Evolutionary conservation across 2,888 invertebrate species (phyloP).

Genomic region (Leptogaster cylindrica): DNA sequence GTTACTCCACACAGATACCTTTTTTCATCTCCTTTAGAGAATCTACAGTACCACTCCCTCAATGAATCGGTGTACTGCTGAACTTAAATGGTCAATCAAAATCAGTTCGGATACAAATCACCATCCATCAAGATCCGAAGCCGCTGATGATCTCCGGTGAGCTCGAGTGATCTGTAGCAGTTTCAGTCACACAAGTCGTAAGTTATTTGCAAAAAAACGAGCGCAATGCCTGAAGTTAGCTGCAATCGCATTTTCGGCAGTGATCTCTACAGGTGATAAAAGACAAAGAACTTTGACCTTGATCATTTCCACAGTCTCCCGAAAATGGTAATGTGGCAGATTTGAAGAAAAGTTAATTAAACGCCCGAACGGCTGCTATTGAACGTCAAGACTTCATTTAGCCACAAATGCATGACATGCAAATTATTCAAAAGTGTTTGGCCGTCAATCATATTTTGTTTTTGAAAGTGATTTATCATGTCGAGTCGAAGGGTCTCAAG

Average conservation of each 20-base stretch:
- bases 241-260: no score
- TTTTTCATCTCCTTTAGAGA: background rate
- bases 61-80: background rate
- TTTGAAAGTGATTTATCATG: constrained; percentile 47
- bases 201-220: no score
- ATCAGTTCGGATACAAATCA: constrained; percentile 13
- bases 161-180: no score
- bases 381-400: constrained; percentile 38
- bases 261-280: background rate
- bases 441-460: constrained; percentile 47
- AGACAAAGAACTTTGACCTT: background rate
- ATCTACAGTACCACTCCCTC: background rate
- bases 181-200: no score
- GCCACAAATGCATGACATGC: constrained; percentile 46
- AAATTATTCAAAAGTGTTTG: constrained; percentile 48
- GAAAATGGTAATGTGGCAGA: constrained; percentile 19
- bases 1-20: background rate
- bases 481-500: constrained; percentile 23
- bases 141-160: no score
- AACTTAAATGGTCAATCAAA: constrained; percentile 34
- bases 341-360: constrained; percentile 38
- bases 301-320: background rate
- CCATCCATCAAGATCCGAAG: constrained; percentile 18
- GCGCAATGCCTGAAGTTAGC: no score
- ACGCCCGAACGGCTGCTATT: constrained; percentile 27